Base-by-base conservation (phyloP, 2,888 invertebrate species). In the Lasius platythorax region DNA sequence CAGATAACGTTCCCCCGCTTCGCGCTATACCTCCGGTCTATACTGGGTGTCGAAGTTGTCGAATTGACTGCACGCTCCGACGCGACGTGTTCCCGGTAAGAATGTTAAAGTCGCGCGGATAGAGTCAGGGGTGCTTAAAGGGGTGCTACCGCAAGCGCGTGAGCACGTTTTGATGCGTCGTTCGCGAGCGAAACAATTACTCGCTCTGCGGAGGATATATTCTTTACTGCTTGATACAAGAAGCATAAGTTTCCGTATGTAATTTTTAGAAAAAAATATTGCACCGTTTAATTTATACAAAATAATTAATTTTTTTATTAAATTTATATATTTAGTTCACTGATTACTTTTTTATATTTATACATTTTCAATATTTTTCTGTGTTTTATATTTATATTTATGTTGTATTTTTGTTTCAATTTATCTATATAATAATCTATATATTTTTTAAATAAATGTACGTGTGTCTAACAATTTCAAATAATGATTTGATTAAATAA, bases 1-100 rank as follows among this genome's bases (percentile, higher is more conserved):
- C 90, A 94, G 95, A 95, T 95, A 95, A 94, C 94, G 93, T 89
- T 90, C 86, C 88, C 90, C 92, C 88, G 89, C 86, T 85, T 88
- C 87, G 82, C 87, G 73, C 85, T 88, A 66, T 82, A 85, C 89
- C 89, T 83, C 87, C 84, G 76, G 46, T 83, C 88, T 90, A 88
- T 89, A 89, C 91, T 89, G 92, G 92, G 92, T 92, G 93, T 92
- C 92, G 90, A 92, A 90, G 90, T 87, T 92, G 90, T 92, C 92
- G 90, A 92, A 92, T 89, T 87, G 90, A 88, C 87, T 86, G 86
- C 75, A 84, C 75, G 74, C 82, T 81, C 50, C 81, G 66, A 79
- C 64, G 72, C 87, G 83, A 68, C 50, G 61, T 50, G 61, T 50
- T 67, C 72, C 15, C 64, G 66, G 61, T 68, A 78, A 83, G 82